Conservation (phyloP, 2,888 invertebrate species). For the Orthosia gracilis region DNA sequence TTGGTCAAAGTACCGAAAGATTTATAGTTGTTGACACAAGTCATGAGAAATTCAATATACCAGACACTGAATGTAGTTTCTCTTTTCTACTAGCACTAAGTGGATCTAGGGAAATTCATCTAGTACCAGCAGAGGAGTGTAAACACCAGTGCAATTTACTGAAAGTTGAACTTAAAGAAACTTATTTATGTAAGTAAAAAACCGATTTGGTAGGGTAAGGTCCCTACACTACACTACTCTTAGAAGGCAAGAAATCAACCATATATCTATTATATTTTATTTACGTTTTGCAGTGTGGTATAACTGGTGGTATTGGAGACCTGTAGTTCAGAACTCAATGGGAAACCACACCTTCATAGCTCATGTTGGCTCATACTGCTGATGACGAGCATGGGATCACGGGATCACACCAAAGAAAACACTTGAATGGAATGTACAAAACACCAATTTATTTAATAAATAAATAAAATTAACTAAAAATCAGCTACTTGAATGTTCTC, state of each 20-base stretch:
- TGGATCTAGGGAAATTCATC: slow-evolving; percentile 93
- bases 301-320: slow-evolving; percentile 96
- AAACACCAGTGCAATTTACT: slow-evolving; percentile 93
- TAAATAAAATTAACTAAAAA: slow-evolving; percentile 83
- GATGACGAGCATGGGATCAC: slow-evolving; percentile 62
- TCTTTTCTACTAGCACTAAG: slow-evolving; percentile 94
- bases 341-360: slow-evolving; percentile 92
- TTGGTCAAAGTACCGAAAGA: slow-evolving; percentile 95
- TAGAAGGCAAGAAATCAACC: too few relatives aligned
- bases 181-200: slow-evolving; percentile 94
- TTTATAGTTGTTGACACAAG: slow-evolving; percentile 94
- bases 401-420: slow-evolving; percentile 56
- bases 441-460: slow-evolving; percentile 79
- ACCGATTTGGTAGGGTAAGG: too few relatives aligned
- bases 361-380: slow-evolving; percentile 94
- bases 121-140: slow-evolving; percentile 95
- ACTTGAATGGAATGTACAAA: slow-evolving; percentile 82
- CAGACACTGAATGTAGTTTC: slow-evolving; percentile 96
- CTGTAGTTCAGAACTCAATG: slow-evolving; percentile 91
- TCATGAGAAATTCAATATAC: slow-evolving; percentile 93
- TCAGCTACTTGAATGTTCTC: slow-evolving; percentile 73
- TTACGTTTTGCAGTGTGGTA: slow-evolving; percentile 93
- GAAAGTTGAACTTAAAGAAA: slow-evolving; percentile 93
- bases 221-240: too few relatives aligned
- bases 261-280: too few relatives aligned